Evolutionary conservation across 92 coral and sea anemone genomes (phyloP).

Genomic region (Heteractis magnifica): DNA sequence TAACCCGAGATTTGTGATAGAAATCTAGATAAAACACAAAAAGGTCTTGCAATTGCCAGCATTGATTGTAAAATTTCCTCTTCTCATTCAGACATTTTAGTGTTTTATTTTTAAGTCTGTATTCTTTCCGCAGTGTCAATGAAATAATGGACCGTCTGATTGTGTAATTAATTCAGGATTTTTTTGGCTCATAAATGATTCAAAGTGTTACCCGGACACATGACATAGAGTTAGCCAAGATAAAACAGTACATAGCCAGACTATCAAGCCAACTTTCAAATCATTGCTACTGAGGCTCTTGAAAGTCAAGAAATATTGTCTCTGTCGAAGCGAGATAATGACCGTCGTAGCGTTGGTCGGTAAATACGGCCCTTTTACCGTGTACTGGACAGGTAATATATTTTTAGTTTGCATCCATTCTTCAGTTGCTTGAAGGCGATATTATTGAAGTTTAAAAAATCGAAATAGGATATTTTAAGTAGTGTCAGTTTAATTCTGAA

Average conservation of each 20-base stretch:
- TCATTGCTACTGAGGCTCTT: neutral
- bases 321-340: constrained; percentile 10
- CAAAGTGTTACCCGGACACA: constrained; percentile 18
- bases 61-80: neutral
- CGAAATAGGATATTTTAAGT: neutral
- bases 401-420: neutral
- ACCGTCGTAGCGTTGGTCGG: constrained; percentile 51
- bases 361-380: constrained; percentile 62
- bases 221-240: constrained; percentile 15
- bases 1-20: neutral
- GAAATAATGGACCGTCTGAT: neutral
- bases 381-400: constrained; percentile 61
- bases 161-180: constrained; percentile 13
- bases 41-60: neutral
- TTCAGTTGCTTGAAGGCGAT: neutral
- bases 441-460: neutral
- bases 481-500: neutral
- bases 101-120: neutral
- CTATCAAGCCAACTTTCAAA: neutral
- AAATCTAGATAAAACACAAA: neutral
- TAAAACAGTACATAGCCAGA: constrained; percentile 10
- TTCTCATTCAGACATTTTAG: neutral
- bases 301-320: neutral
- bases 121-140: neutral
- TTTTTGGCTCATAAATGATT: constrained; percentile 16